phyloP scores from a whole-genome alignment of 2,888 invertebrate species.

The Stenichneumon culpator region DNA sequence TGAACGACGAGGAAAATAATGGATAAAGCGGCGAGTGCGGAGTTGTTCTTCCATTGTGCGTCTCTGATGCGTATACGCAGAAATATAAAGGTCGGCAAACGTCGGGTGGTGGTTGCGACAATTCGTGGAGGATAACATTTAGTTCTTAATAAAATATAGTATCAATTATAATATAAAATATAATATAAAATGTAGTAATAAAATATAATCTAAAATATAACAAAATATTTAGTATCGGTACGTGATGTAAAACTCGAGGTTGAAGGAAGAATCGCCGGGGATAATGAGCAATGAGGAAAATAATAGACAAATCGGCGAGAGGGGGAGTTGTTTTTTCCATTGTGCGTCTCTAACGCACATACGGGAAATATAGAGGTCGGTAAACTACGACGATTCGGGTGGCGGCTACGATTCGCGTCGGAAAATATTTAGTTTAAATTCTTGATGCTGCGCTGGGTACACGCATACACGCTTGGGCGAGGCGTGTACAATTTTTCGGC shows the following conservation, averaged over 20 bases:
- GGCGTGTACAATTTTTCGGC: conserved; percentile 5
- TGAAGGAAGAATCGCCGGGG: no score
- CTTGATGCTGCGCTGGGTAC: background rate
- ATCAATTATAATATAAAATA: no score
- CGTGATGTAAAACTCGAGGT: no score
- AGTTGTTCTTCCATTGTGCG: background rate
- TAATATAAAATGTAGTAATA: no score
- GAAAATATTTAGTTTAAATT: conserved; percentile 5
- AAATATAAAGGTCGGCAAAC: background rate
- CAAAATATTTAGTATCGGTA: no score
- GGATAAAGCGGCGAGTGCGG: background rate
- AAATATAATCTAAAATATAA: no score
- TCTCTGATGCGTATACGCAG: background rate
- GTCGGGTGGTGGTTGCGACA: background rate
- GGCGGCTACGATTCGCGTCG: background rate
- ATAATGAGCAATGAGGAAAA: no score
- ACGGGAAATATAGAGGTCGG: background rate
- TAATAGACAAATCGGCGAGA: no score
- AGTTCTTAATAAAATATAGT: background rate
- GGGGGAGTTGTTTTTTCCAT: background rate
- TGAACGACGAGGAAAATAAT: background rate
- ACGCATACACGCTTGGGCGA: background rate
- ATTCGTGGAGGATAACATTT: background rate
- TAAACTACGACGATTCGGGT: conserved; percentile 1
- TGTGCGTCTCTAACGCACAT: background rate